Percentiles rank a stretch among this genome's conserved stretches.
These are phyloP conservation scores for Conchocele bisecta DNA, from an alignment of 2,888 invertebrate genomes.

Conservation along the genomic window DNA sequence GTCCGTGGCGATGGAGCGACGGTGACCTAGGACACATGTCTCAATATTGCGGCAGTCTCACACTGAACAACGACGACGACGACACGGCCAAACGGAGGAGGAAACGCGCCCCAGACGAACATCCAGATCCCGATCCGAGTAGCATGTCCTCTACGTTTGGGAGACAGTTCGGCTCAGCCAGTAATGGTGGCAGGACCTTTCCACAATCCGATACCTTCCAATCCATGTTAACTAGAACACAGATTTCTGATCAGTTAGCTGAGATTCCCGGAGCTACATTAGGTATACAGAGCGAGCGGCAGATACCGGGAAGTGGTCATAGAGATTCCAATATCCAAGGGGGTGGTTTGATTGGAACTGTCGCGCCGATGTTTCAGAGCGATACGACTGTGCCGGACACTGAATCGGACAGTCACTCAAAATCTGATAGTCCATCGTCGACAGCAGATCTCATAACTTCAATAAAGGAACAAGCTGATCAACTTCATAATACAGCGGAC, in stretches of 20 bases:
- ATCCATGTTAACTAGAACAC: constrained; percentile 26
- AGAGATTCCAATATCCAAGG: constrained; percentile 37
- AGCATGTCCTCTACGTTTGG: constrained; percentile 1
- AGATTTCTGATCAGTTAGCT: constrained; percentile 31
- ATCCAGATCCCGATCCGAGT: constrained; percentile 6
- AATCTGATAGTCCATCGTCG: no score
- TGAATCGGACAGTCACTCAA: constrained; percentile 22
- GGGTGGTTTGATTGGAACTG: constrained; percentile 34
- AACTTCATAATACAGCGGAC: no score
- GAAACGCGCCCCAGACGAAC: constrained; percentile 9
- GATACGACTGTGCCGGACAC: constrained; percentile 1
- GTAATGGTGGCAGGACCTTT: background rate
- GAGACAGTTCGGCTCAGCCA: background rate
- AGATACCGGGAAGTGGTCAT: constrained; percentile 39
- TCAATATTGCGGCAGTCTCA: constrained; percentile 39
- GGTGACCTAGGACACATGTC: background rate
- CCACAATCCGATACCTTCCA: constrained; percentile 38
- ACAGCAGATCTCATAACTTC: no score
- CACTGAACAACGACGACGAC: constrained; percentile 27
- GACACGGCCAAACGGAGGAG: constrained; percentile 4
- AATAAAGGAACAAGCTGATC: no score
- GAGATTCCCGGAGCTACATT: constrained; percentile 33
- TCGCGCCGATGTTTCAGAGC: constrained; percentile 14
- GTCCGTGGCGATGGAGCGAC: constrained; percentile 48
- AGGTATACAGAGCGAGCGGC: constrained; percentile 36